Evolutionary conservation across 2,797 vertebrate species (phyloP), one percentile per base, ranked within the genome.

Genomic region (Apogon hyalosoma): DNA sequence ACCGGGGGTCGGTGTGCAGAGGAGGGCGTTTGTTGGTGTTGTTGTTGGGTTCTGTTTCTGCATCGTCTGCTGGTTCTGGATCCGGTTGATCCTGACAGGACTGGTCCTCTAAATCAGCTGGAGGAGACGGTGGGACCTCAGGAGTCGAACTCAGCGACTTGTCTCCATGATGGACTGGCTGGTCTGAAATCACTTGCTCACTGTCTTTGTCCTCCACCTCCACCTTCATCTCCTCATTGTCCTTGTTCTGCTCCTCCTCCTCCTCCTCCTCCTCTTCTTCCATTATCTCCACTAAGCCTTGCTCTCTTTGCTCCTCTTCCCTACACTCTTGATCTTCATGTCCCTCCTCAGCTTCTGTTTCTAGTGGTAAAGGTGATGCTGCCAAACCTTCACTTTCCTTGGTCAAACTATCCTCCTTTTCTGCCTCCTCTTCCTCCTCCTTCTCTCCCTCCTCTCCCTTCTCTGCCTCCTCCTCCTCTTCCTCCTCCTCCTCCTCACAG

Each of bases 401-500:
- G 3, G 12, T 47, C 39, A 62, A 13, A 40, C 21, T 80, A 47
- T 0, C 79, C 56, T 18, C 87, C 68, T 82, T 69, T 2, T 83
- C 70, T 2, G 80, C 83, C 0, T 87, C 90, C 0, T 89, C 90
- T n/a, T 14, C 50, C 3, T 71, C 46, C 13, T 11, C 43, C 4
- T 67, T 40, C 11, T 64, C 47, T 10, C 49, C 72, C 9, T 45
- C 64, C 3, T 51, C 59, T 6, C 33, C 54, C 0, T 82, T 69
- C 2, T 83, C 70, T 2, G 80, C 83, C 0, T 87, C 90, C 0
- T 89, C 90, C 0, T 91, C 89, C 0, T 92, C 91, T 0, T 94
- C 93, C 0, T 95, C 94, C 5, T 94, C 94, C 0, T 94, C 94
- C 6, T 94, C 94, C 68, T 95, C 94, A 71, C 91, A 94, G 71